These are phyloP conservation scores for Apantesis nais DNA, from an alignment of 2,888 invertebrate species.

Conservation along the genomic window DNA sequence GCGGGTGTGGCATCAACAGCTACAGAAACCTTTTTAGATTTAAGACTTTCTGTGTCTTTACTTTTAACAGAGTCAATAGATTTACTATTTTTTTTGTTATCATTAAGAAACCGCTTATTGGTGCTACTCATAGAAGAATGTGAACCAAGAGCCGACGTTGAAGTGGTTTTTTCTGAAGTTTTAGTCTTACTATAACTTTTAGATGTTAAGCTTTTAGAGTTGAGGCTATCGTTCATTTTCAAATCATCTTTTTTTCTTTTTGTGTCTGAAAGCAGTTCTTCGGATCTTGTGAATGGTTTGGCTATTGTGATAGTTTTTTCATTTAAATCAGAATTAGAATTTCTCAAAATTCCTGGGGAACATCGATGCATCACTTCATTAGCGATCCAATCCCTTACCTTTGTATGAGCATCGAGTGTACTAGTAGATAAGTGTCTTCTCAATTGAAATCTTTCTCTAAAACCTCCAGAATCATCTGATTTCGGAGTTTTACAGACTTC, in stretches of 20 bases:
- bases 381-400: conserved; percentile 94
- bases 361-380: conserved; percentile 91
- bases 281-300: conserved; percentile 77
- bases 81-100: conserved; percentile 64
- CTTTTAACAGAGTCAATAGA: conserved; percentile 80
- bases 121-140: conserved; percentile 71
- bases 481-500: conserved; percentile 85
- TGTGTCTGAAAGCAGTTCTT: conserved; percentile 74
- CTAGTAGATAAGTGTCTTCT: conserved; percentile 91
- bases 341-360: conserved; percentile 88
- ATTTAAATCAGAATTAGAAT: conserved; percentile 74
- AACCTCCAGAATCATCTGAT: conserved; percentile 84
- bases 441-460: conserved; percentile 87
- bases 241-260: conserved; percentile 59
- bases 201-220: conserved; percentile 53
- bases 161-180: conserved; percentile 80
- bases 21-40: conserved; percentile 90
- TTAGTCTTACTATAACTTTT: conserved; percentile 65
- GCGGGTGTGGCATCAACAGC: conserved; percentile 92
- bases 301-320: conserved; percentile 61
- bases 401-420: conserved; percentile 94
- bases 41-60: conserved; percentile 72
- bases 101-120: conserved; percentile 65
- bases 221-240: conserved; percentile 54
- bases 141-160: conserved; percentile 78